Evolutionary conservation across 2,797 vertebrate genomes (phyloP), one percentile per base, ranked within the genome.

Genomic region (Coregonus sp.): DNA sequence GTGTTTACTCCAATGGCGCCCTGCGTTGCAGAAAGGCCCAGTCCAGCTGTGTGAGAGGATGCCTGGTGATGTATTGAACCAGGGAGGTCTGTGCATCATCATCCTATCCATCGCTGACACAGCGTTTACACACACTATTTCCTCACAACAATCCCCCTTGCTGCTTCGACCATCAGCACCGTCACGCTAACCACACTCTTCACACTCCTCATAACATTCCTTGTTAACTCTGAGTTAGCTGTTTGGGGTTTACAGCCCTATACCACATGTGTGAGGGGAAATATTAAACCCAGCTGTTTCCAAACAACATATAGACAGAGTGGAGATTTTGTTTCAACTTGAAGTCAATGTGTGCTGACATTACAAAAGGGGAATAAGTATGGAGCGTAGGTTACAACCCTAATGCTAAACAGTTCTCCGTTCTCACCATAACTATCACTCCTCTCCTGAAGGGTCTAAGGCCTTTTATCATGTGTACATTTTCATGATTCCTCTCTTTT

Each of bases 101-200:
- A 6, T 20, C 14, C 83, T 25, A 1, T 25, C 25, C 25, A 25
- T 25, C 25, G 25, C 90, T 86, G 86, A 89, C 80, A 37, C 83
- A 85, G 79, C 80, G 73, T 78, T 84, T 85, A 75, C 83, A 90
- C 82, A 84, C 82, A 85, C 76, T 83, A 82, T 89, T 90, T 91
- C 74, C 87, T 80, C 76, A 52, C 83, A 85, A 86, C 82, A 88
- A 80, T 87, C 82, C 73, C 68, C 78, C 75, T 5, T 3, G 69
- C 72, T 85, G 78, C 84, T 75, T 86, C 82, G 78, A 59, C 80
- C 76, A 81, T 77, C 76, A 75, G 80, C 75, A 54, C 20, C 7
- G 77, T 68, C 82, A 61, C 29, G 54, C 78, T 78, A 76, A 78
- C 81, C 83, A 82, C 69, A 18, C 78, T 47, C 80, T 84, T 59